These are phyloP conservation scores for Chrysemys picta DNA, from an alignment of 2,113 vertebrate genomes.

Conservation along the genomic window DNA sequence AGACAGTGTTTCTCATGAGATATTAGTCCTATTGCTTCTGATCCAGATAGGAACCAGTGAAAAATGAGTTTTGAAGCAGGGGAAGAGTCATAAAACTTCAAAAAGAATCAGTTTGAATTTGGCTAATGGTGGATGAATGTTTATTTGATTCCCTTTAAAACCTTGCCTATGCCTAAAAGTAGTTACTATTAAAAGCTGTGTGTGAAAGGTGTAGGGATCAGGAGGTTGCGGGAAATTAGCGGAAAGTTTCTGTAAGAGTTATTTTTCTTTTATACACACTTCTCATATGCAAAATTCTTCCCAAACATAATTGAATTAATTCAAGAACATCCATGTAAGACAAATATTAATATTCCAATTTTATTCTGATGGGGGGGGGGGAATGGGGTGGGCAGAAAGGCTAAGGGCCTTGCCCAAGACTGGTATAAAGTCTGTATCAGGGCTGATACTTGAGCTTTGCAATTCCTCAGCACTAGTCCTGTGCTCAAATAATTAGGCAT, in stretches of 20 bases:
- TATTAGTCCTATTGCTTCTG: background rate
- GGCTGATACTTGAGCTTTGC: background rate
- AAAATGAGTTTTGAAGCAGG: background rate
- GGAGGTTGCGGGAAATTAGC: background rate
- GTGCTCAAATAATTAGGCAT: slow-evolving; percentile 6
- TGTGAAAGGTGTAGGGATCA: background rate
- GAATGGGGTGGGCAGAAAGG: background rate
- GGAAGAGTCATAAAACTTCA: background rate
- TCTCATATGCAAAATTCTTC: background rate
- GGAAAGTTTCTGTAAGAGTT: background rate
- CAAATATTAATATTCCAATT: background rate
- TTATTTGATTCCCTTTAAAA: background rate
- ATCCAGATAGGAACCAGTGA: background rate
- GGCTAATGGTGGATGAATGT: background rate
- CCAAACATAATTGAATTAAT: background rate
- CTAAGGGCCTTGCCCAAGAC: background rate
- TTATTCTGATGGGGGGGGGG: background rate
- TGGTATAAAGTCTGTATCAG: background rate
- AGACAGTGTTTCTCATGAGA: background rate
- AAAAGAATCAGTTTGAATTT: background rate
- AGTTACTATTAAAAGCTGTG: background rate
- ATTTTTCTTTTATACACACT: background rate
- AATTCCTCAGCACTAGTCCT: background rate
- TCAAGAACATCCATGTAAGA: background rate
- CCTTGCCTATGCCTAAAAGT: background rate